These are phyloP conservation scores for Hemichromis elongatus DNA, from an alignment of 2,113 vertebrate genomes.

Conservation along the genomic window DNA sequence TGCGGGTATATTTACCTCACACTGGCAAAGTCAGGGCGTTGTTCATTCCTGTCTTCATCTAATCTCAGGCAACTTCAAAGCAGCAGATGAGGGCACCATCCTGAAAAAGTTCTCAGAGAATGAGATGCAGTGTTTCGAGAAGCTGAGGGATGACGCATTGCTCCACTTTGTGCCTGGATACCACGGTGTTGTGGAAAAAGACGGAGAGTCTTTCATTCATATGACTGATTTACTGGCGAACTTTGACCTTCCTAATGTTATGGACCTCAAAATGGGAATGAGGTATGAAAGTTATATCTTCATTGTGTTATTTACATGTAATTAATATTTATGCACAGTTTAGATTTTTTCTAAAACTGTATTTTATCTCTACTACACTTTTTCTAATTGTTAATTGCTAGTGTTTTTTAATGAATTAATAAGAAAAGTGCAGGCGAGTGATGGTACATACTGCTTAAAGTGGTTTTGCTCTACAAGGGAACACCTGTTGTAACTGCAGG, in stretches of 20 bases:
- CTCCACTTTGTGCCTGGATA: constrained; percentile 83
- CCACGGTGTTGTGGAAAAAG: constrained; percentile 86
- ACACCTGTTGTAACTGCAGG: constrained; percentile 65
- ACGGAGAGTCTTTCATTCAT: constrained; percentile 89
- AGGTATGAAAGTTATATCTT: constrained; percentile 69
- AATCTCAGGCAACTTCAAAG: constrained; percentile 89
- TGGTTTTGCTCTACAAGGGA: constrained; percentile 34
- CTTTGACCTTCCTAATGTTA: constrained; percentile 90
- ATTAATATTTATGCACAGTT: not conserved
- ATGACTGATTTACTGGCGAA: constrained; percentile 87
- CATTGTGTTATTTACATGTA: not conserved
- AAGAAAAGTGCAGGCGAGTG: not conserved
- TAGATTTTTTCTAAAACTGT: not conserved
- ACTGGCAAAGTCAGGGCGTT: not conserved
- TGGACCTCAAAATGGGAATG: constrained; percentile 98
- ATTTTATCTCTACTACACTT: not conserved
- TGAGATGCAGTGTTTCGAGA: constrained; percentile 87
- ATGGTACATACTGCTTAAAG: not conserved
- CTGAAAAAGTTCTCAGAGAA: constrained; percentile 92
- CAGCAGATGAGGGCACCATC: constrained; percentile 87
- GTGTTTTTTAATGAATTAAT: not conserved
- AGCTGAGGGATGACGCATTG: constrained; percentile 79
- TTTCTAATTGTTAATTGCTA: not conserved
- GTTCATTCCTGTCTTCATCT: not conserved
- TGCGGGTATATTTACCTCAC: not conserved